A percentile compares a stretch with the other conserved stretches of the same genome.
Conservation (phyloP, 1,140 invertebrate species). For the Odontomachus brunneus region DNA sequence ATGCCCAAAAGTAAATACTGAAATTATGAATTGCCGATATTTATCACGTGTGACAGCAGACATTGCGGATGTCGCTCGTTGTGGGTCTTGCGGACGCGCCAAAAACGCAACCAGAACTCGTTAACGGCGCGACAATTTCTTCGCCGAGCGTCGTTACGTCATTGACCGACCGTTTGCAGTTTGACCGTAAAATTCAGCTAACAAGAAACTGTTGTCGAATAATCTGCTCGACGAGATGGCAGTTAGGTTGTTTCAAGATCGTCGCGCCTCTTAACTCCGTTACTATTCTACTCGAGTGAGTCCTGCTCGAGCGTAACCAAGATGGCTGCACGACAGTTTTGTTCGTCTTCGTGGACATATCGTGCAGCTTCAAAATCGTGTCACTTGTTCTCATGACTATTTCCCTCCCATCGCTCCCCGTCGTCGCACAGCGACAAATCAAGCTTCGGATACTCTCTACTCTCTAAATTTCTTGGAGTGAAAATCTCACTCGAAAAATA, state of each 20-base stretch:
- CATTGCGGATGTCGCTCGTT: not conserved
- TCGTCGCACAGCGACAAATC: not conserved
- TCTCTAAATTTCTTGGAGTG: too few relatives aligned
- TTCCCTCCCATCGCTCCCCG: constrained; percentile 1
- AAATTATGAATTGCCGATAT: too few relatives aligned
- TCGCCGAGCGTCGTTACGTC: not conserved
- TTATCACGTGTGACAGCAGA: too few relatives aligned
- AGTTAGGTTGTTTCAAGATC: constrained; percentile 65
- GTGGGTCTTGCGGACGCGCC: not conserved
- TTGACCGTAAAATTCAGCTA: constrained; percentile 66
- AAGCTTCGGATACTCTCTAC: not conserved
- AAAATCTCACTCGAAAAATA: too few relatives aligned
- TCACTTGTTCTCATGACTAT: constrained; percentile 2
- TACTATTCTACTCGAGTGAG: constrained; percentile 66
- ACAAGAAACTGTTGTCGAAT: constrained; percentile 75
- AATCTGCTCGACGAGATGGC: constrained; percentile 67
- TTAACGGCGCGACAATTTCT: constrained; percentile 47
- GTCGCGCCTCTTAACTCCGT: constrained; percentile 68
- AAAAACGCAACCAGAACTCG: constrained; percentile 10
- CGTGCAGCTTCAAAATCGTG: constrained; percentile 22
- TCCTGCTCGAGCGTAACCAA: constrained; percentile 74
- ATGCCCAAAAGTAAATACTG: too few relatives aligned
- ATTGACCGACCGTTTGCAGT: constrained; percentile 26
- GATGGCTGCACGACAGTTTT: constrained; percentile 64
- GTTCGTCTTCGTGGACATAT: constrained; percentile 40